These are phyloP conservation scores for Notamacropus eugenii DNA, from an alignment of 2,797 vertebrate genomes.

Conservation along the genomic window DNA sequence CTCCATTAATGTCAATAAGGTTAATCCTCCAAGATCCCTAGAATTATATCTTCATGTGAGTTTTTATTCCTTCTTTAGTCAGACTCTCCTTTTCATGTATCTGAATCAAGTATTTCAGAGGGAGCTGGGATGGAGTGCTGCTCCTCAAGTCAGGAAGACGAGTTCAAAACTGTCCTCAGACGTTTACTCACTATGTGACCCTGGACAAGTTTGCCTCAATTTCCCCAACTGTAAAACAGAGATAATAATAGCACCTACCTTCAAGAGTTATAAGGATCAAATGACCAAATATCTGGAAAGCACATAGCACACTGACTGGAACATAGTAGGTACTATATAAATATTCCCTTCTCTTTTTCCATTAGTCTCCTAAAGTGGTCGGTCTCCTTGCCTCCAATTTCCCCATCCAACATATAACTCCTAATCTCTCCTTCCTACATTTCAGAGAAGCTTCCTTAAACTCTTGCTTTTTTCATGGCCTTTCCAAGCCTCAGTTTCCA, in stretches of 20 bases:
- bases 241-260: background rate
- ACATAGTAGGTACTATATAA: background rate
- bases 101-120: background rate
- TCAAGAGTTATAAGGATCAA: background rate
- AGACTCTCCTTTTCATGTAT: background rate
- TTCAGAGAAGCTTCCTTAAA: background rate
- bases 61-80: background rate
- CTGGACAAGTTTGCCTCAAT: background rate
- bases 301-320: background rate
- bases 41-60: background rate
- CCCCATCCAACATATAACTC: background rate
- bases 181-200: background rate
- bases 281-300: background rate
- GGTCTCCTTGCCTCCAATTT: background rate
- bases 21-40: background rate
- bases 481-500: background rate
- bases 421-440: background rate
- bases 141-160: too few species aligned
- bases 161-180: background rate
- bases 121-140: background rate
- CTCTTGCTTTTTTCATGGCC: background rate
- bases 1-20: background rate
- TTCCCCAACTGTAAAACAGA: background rate
- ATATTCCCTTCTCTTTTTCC: background rate
- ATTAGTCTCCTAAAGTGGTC: background rate